Evolutionary conservation across 2,888 invertebrate species (phyloP).

Genomic region (Trissonchulus latispiculum): DNA sequence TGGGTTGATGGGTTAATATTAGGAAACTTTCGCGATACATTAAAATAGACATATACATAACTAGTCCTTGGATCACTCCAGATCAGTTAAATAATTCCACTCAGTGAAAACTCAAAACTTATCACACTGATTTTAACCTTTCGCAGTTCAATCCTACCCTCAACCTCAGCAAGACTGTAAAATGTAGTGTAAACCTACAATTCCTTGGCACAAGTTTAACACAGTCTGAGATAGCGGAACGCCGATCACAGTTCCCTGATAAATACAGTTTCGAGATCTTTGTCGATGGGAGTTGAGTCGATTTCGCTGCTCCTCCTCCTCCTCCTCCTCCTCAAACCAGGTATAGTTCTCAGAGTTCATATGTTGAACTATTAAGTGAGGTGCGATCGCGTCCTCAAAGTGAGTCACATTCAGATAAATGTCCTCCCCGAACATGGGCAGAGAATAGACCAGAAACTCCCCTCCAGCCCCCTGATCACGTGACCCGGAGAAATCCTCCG

Average conservation of each 20-base stretch:
- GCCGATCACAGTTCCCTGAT: not conserved
- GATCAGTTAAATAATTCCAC: no score
- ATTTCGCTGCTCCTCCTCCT: not conserved
- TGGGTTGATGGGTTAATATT: no score
- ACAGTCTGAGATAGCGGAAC: not conserved
- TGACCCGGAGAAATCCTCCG: no score
- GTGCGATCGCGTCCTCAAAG: not conserved
- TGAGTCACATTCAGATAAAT: not conserved
- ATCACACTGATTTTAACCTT: no score
- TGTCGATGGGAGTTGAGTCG: not conserved
- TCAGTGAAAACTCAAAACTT: no score
- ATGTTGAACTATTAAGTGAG: not conserved
- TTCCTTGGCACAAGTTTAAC: slow-evolving; percentile 10
- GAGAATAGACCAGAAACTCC: not conserved
- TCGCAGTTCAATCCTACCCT: no score
- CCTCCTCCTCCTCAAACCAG: not conserved
- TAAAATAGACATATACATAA: no score
- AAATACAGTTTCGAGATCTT: not conserved
- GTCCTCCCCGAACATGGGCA: not conserved
- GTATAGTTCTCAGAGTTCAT: not conserved
- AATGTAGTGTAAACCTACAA: not conserved
- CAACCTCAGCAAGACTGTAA: not conserved
- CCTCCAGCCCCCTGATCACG: no score
- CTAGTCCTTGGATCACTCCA: no score
- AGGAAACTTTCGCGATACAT: no score